Evolutionary conservation across 2,888 invertebrate species (phyloP), one percentile per base, ranked within the genome.

Genomic region (Nephrocerus scutellatus): DNA sequence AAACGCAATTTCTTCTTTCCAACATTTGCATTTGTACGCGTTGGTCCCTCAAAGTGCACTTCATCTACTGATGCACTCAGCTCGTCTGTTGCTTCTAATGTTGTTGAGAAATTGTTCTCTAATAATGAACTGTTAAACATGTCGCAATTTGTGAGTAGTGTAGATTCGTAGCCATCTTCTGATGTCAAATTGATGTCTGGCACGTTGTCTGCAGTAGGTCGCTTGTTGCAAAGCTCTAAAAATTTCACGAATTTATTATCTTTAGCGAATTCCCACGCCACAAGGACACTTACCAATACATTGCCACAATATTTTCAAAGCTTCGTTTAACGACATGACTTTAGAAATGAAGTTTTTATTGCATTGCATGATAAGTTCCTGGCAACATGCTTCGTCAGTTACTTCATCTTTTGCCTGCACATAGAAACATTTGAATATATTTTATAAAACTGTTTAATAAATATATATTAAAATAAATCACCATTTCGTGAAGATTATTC

Each of bases 131-230:
- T 50, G 15, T 44, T 37, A 3, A 49, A 54, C 6, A 41, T 44
- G 13, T 52, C 50, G 19, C 46, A 48, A 8, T 45, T 47, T 33
- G 46, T 48, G 36, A 48, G 41, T 4, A 45, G 36, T 1, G 51
- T 49, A 5, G 50, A 47, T 12, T 54, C 50, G 2, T 41, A 26
- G 3, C 52, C 55, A 22, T 68, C 67, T 24, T 62, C 67, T 28
- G 54, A 44, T 6, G 63, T 66, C 7, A 68, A 59, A 39, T 57
- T 66, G 8, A 68, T 68, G 34, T 64, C 62, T 3, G 68, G 67
- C 16, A 67, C 56, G 13, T 56, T 47, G 18, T 63, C 57, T 5
- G 46, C 50, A 0, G 52, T 52, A 37, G 46, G 53, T 2, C 55
- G 55, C 35, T 54, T 57, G 5, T 46, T 37, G 1, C 55, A 54